These are phyloP conservation scores for Drosophila seclusa DNA, from an alignment of 2,888 invertebrate genomes.

Conservation along the genomic window DNA sequence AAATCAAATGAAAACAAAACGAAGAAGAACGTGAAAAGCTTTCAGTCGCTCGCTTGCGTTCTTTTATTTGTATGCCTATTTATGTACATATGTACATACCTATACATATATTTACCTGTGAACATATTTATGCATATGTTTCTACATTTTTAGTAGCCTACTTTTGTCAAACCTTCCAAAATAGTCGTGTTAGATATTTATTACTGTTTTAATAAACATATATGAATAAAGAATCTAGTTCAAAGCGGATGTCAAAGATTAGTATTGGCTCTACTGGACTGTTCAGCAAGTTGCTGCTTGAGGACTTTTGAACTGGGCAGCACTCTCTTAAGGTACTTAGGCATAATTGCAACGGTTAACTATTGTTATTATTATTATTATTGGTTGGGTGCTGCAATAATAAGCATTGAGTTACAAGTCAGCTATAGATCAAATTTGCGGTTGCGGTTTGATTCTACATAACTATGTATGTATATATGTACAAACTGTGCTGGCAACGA, in stretches of 20 bases:
- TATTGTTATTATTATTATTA: not conserved
- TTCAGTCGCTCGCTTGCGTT: too few species aligned
- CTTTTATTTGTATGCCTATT: not conserved
- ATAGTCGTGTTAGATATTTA: not conserved
- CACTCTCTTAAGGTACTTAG: not conserved
- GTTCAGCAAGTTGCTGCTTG: not conserved
- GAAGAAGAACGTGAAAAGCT: not conserved
- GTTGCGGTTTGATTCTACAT: constrained; percentile 2
- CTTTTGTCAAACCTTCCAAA: not conserved
- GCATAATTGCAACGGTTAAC: not conserved
- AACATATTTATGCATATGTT: not conserved
- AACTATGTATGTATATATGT: not conserved
- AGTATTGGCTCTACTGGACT: not conserved
- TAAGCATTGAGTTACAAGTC: not conserved
- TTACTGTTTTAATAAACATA: not conserved
- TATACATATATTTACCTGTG: not conserved
- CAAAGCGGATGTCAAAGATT: not conserved
- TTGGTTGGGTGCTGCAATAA: not conserved
- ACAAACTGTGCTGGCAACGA: not conserved
- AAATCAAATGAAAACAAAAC: not conserved
- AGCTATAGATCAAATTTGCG: constrained; percentile 1
- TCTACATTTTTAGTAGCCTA: not conserved
- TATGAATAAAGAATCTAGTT: not conserved
- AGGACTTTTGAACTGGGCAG: not conserved
- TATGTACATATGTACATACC: not conserved